These are phyloP conservation scores for Chalcosyrphus nemorum DNA, from an alignment of 2,888 invertebrate species.

Conservation along the genomic window DNA sequence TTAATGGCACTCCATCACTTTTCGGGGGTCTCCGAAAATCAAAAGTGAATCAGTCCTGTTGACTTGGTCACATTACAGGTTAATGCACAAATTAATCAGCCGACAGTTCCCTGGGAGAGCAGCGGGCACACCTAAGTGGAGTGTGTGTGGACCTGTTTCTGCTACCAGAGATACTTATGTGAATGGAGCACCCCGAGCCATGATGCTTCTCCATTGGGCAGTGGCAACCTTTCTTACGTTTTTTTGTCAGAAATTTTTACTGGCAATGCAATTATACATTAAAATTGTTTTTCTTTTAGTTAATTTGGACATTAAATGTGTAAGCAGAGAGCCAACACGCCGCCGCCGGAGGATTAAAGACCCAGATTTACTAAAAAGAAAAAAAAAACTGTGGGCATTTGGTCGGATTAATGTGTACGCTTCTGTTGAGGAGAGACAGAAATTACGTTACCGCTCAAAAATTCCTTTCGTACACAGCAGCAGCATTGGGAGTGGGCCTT, in stretches of 20 bases:
- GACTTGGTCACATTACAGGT: slow-evolving; percentile 73
- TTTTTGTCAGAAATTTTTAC: slow-evolving; percentile 6
- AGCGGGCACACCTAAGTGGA: slow-evolving; percentile 30
- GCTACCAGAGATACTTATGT: slow-evolving; percentile 41
- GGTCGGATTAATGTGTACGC: slow-evolving; percentile 64
- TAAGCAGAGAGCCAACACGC: slow-evolving; percentile 57
- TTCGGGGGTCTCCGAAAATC: slow-evolving; percentile 72
- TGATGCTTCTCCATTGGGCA: background rate
- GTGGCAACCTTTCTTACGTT: slow-evolving; percentile 23
- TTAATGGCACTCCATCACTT: slow-evolving; percentile 73
- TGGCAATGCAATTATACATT: slow-evolving; percentile 65
- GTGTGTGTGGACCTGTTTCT: slow-evolving; percentile 53
- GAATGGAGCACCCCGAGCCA: slow-evolving; percentile 41
- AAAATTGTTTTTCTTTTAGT: slow-evolving; percentile 67
- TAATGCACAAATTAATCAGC: slow-evolving; percentile 72
- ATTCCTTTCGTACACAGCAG: slow-evolving; percentile 25
- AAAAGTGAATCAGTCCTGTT: slow-evolving; percentile 73
- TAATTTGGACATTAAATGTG: slow-evolving; percentile 72
- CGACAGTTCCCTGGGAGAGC: slow-evolving; percentile 37
- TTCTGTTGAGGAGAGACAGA: slow-evolving; percentile 50
- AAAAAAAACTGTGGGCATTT: slow-evolving; percentile 17
- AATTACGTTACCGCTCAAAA: slow-evolving; percentile 21
- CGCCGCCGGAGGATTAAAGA: slow-evolving; percentile 53
- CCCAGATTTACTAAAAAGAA: slow-evolving; percentile 50
- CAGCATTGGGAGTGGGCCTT: background rate